A percentile compares a stretch with the other conserved stretches of the same genome.
Evolutionary conservation across 2,888 invertebrate species (phyloP).

Genomic region (Temnothorax rugatulus): DNA sequence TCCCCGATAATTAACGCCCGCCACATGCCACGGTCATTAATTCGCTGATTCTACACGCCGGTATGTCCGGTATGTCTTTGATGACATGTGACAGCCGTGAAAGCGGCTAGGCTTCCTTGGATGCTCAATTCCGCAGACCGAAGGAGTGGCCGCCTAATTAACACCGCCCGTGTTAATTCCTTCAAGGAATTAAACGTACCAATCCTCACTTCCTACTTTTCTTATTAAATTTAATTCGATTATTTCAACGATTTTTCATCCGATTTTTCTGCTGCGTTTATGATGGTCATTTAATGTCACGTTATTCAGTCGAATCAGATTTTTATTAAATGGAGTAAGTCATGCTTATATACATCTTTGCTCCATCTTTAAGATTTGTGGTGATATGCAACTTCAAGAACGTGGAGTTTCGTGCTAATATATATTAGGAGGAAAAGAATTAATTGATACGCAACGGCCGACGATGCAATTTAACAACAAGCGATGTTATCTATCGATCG

Average conservation of each 20-base stretch:
- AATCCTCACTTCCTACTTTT: background rate
- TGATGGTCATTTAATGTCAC: background rate
- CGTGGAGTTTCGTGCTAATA: background rate
- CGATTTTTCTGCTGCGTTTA: background rate
- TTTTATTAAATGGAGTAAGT: background rate
- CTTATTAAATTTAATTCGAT: background rate
- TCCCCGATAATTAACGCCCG: constrained; percentile 76
- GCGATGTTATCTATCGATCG: constrained; percentile 21
- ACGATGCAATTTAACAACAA: constrained; percentile 14
- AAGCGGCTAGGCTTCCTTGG: constrained; percentile 30
- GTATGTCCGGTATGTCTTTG: constrained; percentile 67
- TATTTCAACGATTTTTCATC: background rate
- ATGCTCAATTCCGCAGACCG: constrained; percentile 21
- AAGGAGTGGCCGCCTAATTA: constrained; percentile 37
- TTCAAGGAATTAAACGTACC: background rate
- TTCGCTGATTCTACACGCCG: constrained; percentile 71
- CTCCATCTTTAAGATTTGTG: background rate
- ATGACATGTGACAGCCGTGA: constrained; percentile 62
- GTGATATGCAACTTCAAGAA: background rate
- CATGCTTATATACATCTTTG: background rate
- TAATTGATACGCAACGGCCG: background rate
- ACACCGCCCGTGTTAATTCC: constrained; percentile 38
- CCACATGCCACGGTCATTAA: constrained; percentile 74
- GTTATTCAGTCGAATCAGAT: background rate
- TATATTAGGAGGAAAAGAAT: background rate